Evolutionary conservation across 2,113 vertebrate species (phyloP).

Genomic region (Calonectris borealis): DNA sequence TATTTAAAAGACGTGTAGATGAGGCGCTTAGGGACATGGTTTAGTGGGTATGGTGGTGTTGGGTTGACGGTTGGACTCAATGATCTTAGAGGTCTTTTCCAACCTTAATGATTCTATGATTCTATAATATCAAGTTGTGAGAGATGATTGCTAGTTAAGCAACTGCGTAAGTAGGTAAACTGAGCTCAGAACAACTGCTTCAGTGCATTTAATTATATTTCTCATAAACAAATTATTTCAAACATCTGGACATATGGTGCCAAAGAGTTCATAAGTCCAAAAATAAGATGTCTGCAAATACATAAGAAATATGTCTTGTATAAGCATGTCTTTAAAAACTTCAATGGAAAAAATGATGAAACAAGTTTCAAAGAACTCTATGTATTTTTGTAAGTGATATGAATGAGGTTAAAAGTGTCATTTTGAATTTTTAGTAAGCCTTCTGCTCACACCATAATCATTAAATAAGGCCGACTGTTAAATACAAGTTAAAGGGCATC

Average conservation of each 20-base stretch:
- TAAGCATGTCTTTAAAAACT: neutral
- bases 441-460: neutral
- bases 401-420: neutral
- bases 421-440: neutral
- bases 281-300: neutral
- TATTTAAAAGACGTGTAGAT: no score
- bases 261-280: neutral
- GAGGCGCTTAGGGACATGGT: no score
- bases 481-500: neutral
- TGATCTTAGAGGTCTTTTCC: no score
- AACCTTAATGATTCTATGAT: no score
- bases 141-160: neutral
- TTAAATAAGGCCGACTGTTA: neutral
- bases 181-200: neutral
- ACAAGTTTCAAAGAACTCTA: neutral
- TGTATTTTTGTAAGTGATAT: neutral
- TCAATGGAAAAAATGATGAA: neutral
- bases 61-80: no score
- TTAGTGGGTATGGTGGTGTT: no score
- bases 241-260: neutral
- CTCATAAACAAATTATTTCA: neutral
- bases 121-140: neutral
- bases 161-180: neutral
- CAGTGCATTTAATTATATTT: neutral
- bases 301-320: neutral